Percentiles rank a stretch among this genome's conserved stretches.
Evolutionary conservation across 2,113 vertebrate genomes (phyloP).

Genomic region (Passer montanus): DNA sequence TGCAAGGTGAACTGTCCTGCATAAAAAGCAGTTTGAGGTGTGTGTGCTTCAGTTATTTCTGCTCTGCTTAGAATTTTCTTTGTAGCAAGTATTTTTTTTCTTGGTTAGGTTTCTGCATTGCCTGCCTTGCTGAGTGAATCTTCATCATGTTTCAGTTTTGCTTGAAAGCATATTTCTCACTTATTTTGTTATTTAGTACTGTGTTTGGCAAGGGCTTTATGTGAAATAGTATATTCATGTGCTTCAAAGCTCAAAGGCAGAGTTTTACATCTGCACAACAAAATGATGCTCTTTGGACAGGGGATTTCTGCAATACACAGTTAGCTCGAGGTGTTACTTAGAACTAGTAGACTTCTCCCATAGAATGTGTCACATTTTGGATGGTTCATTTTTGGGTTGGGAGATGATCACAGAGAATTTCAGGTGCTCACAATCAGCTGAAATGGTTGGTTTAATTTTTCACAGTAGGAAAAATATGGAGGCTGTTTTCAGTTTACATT

Average conservation of each 20-base stretch:
- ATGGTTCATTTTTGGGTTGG: not conserved
- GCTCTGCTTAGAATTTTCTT: not conserved
- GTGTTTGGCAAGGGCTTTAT: not conserved
- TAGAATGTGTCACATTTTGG: not conserved
- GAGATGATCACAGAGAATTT: not conserved
- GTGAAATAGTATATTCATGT: not conserved
- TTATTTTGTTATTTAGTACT: constrained; percentile 38
- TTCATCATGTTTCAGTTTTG: constrained; percentile 12
- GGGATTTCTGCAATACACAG: not conserved
- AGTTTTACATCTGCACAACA: constrained; percentile 20
- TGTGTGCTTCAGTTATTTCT: not conserved
- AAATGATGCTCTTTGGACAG: not conserved
- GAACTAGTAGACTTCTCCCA: not conserved
- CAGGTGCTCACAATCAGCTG: not conserved
- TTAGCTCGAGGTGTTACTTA: constrained; percentile 3
- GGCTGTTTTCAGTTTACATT: not conserved
- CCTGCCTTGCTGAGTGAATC: not conserved
- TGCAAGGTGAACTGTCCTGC: not conserved
- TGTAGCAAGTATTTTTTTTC: not conserved
- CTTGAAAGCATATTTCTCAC: constrained; percentile 45
- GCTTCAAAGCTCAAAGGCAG: not conserved
- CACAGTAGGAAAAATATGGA: not conserved
- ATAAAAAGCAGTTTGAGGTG: not conserved
- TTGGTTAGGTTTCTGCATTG: not conserved
- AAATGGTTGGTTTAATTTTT: not conserved